Percentiles rank a stretch among this genome's conserved stretches.
Conservation (phyloP, 2,797 vertebrate genomes). For the Lagorchestes hirsutus region DNA sequence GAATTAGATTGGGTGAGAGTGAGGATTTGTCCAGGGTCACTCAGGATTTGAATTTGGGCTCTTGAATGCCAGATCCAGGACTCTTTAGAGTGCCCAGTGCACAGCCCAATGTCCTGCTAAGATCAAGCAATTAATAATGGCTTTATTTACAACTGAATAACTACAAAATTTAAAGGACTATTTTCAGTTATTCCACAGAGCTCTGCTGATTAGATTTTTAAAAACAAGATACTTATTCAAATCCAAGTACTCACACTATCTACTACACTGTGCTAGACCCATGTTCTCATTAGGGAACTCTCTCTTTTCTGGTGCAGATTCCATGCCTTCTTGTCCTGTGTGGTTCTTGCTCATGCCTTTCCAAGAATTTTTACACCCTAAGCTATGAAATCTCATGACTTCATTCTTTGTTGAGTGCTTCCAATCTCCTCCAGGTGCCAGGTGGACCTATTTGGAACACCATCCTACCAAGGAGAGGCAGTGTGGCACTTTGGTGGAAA, state of each 20-base stretch:
- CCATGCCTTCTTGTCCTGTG: neutral
- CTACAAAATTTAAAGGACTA: neutral
- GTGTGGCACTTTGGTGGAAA: neutral
- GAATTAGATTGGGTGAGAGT: neutral
- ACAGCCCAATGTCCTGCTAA: neutral
- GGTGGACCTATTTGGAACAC: neutral
- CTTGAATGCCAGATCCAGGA: neutral
- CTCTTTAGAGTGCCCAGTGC: neutral
- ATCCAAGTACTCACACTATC: neutral
- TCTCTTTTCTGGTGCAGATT: neutral
- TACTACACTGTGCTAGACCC: neutral
- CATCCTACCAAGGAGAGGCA: neutral
- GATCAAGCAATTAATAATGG: neutral
- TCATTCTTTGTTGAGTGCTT: neutral
- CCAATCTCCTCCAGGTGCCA: neutral
- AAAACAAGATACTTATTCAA: neutral
- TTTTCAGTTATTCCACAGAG: neutral
- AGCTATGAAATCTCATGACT: neutral
- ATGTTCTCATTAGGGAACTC: neutral
- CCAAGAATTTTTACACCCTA: neutral
- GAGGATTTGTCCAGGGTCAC: neutral
- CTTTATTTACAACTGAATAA: neutral
- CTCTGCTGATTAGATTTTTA: neutral
- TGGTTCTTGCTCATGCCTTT: neutral
- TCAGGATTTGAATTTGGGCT: neutral